Evolutionary conservation across 1,140 invertebrate species (phyloP), one percentile per base, ranked within the genome.

Genomic region (Halyomorpha halys): DNA sequence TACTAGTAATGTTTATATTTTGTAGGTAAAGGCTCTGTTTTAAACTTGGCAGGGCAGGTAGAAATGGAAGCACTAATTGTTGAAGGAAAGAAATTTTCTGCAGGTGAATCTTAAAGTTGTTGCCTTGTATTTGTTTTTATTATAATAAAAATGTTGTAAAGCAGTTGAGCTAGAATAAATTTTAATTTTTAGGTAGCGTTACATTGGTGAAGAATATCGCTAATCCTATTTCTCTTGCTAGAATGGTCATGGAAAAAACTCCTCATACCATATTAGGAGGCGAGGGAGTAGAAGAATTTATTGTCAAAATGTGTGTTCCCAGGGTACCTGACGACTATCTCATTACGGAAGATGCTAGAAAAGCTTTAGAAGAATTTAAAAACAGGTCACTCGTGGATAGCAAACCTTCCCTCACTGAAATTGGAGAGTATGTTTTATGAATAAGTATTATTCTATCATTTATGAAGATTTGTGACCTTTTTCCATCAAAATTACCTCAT

Each of bases 11-110:
- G 4, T 39, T 39, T 39, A 39, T 39, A 30, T 34, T 14, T 68
- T 72, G n/a, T 51, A 78, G 83, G 86, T 54, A 81, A 79, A 69
- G 87, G 87, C 21, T 83, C 85, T 0, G 82, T 82, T 18, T 72
- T 89, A 44, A 89, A 84, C 67, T 71, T 76, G 21, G 77, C 77
- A 59, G 85, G 84, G 14, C 75, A 82, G 59, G 81, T 90, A 0
- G 85, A 89, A 76, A 83, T 89, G 83, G 87, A 91, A 74, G 87
- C 89, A 1, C 80, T 85, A 59, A 79, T 91, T 18, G 87, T 89
- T 80, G 79, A 87, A 68, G 89, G 89, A 0, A 73, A 69, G 2
- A 73, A 77, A 30, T 69, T 85, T 44, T 73, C 76, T 54, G 79
- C 79, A 44, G 83, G 83, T 60, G 79, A 18, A 19, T 60, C 4